phyloP scores from a whole-genome alignment of 2,797 vertebrate genomes.

The Pipistrellus pygmaeus region DNA sequence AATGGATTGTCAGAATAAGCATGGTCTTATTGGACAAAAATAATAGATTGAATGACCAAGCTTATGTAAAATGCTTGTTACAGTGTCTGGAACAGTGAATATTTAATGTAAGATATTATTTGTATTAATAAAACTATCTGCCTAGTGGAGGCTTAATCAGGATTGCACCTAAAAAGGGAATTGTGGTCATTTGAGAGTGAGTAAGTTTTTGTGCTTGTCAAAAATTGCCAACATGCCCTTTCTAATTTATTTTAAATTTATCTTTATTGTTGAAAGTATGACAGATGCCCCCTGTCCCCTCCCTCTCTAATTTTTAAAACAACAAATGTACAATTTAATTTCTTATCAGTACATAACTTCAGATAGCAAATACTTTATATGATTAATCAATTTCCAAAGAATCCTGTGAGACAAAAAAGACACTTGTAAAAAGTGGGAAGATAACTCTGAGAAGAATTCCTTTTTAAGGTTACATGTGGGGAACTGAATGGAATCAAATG shows the following conservation, averaged over 20 bases:
- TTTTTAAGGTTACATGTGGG: conserved; percentile 10
- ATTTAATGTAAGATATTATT: not conserved
- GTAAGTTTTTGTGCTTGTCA: not conserved
- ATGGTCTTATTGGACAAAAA: not conserved
- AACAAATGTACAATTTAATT: conserved; percentile 9
- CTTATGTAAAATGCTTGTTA: not conserved
- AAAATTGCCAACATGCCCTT: not conserved
- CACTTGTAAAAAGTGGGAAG: not conserved
- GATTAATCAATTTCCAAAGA: conserved; percentile 47
- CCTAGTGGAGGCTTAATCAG: not conserved
- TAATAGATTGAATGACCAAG: not conserved
- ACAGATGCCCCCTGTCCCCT: no score
- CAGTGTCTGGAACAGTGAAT: not conserved
- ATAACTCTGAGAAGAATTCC: conserved; percentile 15
- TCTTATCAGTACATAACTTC: not conserved
- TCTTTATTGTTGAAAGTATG: no score
- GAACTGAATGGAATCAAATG: not conserved
- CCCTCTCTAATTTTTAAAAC: not conserved
- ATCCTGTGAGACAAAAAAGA: not conserved
- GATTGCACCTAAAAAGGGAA: conserved; percentile 6
- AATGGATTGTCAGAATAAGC: not conserved
- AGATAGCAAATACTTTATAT: not conserved
- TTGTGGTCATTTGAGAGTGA: not conserved
- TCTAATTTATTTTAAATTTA: no score
- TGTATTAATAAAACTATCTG: conserved; percentile 18